Evolutionary conservation across 2,797 vertebrate species (phyloP).

Genomic region (Lophius americanus): DNA sequence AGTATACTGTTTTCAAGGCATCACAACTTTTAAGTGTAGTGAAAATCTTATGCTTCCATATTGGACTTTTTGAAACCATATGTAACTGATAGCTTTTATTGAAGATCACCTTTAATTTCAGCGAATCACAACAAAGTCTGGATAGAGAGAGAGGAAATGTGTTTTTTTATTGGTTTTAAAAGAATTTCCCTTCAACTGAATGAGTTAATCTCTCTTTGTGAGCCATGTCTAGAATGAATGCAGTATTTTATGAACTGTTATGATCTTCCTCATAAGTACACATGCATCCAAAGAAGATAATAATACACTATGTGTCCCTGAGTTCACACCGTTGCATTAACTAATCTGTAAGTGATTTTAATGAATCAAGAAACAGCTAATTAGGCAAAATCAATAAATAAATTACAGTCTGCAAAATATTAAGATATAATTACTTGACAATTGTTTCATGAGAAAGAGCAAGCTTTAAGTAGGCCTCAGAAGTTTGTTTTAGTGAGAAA

Average conservation of each 20-base stretch:
- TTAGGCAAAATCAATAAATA: too few species aligned
- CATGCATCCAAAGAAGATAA: neutral
- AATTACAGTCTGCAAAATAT: neutral
- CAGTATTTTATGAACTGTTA: neutral
- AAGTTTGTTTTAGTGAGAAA: neutral
- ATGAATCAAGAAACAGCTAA: neutral
- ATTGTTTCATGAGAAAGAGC: neutral
- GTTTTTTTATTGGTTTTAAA: neutral
- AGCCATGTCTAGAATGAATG: neutral
- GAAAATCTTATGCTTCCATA: neutral
- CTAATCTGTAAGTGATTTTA: neutral
- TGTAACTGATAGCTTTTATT: neutral
- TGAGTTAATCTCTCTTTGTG: neutral
- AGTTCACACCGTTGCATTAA: neutral
- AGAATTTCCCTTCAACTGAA: too few species aligned
- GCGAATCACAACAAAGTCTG: neutral
- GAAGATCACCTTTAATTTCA: slow-evolving; percentile 1
- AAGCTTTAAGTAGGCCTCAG: neutral
- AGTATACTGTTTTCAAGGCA: slow-evolving; percentile 8
- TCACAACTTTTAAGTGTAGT: neutral
- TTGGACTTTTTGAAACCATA: neutral
- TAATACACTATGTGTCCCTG: neutral
- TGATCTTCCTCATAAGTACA: neutral
- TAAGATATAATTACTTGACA: neutral
- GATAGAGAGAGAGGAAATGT: neutral